Conservation (phyloP, 1,140 invertebrate species). For the Trichonephila inaurata region DNA sequence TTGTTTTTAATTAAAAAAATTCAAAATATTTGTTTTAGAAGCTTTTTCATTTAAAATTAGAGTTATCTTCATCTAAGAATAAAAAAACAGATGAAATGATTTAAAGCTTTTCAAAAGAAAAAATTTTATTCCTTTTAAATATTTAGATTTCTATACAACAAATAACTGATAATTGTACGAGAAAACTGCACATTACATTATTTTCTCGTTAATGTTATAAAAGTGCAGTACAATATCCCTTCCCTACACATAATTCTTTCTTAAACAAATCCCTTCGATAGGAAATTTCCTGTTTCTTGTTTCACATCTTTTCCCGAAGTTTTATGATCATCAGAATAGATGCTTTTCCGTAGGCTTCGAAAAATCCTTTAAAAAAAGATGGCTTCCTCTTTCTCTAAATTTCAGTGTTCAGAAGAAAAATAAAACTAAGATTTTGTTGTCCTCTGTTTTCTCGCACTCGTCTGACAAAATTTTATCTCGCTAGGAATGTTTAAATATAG, state of each 20-base stretch:
- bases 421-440: neutral
- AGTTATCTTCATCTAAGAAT: too few relatives aligned
- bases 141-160: too few relatives aligned
- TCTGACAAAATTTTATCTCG: neutral
- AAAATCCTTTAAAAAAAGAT: neutral
- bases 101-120: too few relatives aligned
- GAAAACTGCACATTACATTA: too few relatives aligned
- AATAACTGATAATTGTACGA: too few relatives aligned
- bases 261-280: neutral
- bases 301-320: neutral
- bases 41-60: too few relatives aligned
- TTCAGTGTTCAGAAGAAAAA: neutral
- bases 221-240: too few relatives aligned
- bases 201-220: too few relatives aligned
- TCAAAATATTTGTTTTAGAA: too few relatives aligned
- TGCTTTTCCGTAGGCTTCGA: neutral
- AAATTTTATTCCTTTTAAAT: too few relatives aligned
- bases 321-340: neutral
- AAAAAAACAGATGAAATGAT: too few relatives aligned
- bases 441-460: neutral
- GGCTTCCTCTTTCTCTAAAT: neutral
- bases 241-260: neutral
- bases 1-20: too few relatives aligned
- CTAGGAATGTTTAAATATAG: neutral
- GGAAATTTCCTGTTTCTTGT: neutral